phyloP scores from a whole-genome alignment of 2,797 vertebrate genomes.

The Danio kyathit region DNA sequence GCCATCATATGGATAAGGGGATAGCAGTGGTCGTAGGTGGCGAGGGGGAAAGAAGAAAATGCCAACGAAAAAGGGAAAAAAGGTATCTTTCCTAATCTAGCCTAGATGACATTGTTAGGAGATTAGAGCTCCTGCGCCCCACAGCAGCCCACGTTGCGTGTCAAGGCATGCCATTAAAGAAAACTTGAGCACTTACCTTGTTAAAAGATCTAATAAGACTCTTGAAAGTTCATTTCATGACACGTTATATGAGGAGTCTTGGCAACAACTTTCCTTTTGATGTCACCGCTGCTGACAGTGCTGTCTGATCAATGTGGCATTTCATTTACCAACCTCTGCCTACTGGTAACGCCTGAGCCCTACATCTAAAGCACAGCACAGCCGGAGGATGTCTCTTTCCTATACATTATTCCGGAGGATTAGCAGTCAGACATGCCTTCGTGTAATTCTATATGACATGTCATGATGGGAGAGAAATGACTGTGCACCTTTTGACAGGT shows the following conservation, averaged over 20 bases:
- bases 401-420: constrained; percentile 48
- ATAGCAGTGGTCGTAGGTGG: constrained; percentile 55
- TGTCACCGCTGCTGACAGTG: constrained; percentile 66
- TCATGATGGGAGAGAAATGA: constrained; percentile 45
- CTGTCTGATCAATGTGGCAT: constrained; percentile 72
- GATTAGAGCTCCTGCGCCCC: constrained; percentile 69
- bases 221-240: constrained; percentile 71
- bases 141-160: constrained; percentile 59
- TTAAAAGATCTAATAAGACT: constrained; percentile 74
- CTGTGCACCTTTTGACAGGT: constrained; percentile 22
- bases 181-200: constrained; percentile 69
- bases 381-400: constrained; percentile 41
- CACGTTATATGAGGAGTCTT: constrained; percentile 69
- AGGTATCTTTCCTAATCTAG: constrained; percentile 55
- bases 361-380: constrained; percentile 56
- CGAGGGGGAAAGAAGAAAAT: constrained; percentile 16
- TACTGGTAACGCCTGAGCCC: constrained; percentile 61
- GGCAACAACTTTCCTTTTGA: constrained; percentile 70
- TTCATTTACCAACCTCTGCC: constrained; percentile 71
- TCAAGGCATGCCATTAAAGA: constrained; percentile 59
- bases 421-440: constrained; percentile 44
- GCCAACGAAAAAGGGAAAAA: constrained; percentile 19
- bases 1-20: constrained; percentile 74
- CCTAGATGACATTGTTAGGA: constrained; percentile 69
- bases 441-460: constrained; percentile 51